phyloP scores from a whole-genome alignment of 2,113 vertebrate species.

The Calidris pygmaea region DNA sequence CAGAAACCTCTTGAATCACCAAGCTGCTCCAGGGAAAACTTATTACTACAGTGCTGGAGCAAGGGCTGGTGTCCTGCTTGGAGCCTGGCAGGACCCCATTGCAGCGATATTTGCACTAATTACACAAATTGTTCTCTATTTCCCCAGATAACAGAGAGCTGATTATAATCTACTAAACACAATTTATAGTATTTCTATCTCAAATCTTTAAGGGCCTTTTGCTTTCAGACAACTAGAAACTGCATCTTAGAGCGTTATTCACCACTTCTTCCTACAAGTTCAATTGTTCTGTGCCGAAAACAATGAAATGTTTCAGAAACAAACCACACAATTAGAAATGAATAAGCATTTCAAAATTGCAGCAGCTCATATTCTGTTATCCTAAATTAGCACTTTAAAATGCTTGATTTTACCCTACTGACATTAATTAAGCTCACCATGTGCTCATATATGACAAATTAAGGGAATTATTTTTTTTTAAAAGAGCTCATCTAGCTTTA shows the following conservation, averaged over 20 bases:
- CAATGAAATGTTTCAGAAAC: neutral
- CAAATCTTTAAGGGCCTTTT: neutral
- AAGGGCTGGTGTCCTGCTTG: neutral
- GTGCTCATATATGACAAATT: conserved; percentile 27
- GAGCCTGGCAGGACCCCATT: neutral
- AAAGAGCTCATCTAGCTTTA: conserved; percentile 24
- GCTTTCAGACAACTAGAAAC: neutral
- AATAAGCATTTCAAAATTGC: conserved; percentile 12
- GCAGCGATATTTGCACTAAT: fast-evolving
- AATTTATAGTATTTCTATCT: neutral
- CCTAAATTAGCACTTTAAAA: conserved; percentile 40
- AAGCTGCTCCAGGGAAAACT: neutral
- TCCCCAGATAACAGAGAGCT: neutral
- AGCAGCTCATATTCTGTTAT: neutral
- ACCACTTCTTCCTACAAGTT: neutral
- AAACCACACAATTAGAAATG: neutral
- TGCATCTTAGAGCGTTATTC: neutral
- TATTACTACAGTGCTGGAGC: neutral
- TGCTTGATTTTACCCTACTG: conserved; percentile 32
- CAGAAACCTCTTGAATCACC: neutral
- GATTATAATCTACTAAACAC: neutral
- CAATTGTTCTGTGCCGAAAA: neutral
- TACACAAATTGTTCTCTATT: neutral
- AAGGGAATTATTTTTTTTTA: neutral
- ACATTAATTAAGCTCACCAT: conserved; percentile 23